Conservation (phyloP, 2,888 invertebrate genomes). For the Brachyptera putata region DNA sequence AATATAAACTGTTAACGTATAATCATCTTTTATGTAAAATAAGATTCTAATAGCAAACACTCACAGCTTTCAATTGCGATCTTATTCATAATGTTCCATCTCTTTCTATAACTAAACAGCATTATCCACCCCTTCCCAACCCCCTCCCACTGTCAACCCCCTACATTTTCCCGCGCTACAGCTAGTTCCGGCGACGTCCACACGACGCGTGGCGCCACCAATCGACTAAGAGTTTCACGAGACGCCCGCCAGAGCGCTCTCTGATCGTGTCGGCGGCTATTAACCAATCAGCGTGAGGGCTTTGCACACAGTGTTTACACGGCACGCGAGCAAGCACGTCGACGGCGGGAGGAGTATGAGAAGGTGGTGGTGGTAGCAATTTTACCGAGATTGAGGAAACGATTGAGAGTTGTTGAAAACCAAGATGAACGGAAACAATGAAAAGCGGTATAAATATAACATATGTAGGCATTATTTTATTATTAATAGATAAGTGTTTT, state of each 20-base stretch:
- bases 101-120: background rate
- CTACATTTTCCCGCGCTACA: background rate
- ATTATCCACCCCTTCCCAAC: constrained; percentile 3
- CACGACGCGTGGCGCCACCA: constrained; percentile 28
- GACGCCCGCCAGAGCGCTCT: constrained; percentile 23
- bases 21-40: constrained; percentile 2
- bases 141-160: background rate
- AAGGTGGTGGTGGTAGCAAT: no score
- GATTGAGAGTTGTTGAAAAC: no score
- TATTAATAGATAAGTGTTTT: no score
- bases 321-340: no score
- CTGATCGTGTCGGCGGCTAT: constrained; percentile 4
- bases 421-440: no score
- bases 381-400: no score
- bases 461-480: no score
- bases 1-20: no score
- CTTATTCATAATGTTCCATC: constrained; percentile 10
- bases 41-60: constrained; percentile 12
- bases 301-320: no score
- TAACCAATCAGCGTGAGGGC: background rate
- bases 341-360: no score
- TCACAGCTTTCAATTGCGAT: background rate
- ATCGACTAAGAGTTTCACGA: constrained; percentile 25
- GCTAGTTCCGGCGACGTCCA: constrained; percentile 25
- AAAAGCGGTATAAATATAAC: no score